These are phyloP conservation scores for Hydrochoerus hydrochaeris DNA, from an alignment of 2,113 vertebrate genomes.

Conservation along the genomic window DNA sequence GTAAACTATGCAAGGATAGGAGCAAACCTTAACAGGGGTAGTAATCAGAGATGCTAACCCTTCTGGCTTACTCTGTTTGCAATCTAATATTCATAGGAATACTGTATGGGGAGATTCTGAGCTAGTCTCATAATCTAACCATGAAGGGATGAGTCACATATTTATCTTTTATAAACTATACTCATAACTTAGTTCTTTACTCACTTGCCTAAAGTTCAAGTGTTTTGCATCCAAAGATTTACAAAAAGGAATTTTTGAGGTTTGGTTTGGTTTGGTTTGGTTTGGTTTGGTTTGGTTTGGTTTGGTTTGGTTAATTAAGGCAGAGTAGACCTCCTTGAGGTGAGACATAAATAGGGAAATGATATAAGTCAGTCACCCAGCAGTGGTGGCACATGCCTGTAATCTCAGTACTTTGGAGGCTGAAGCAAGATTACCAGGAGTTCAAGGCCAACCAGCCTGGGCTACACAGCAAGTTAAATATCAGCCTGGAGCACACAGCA, in stretches of 20 bases:
- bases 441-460: background rate
- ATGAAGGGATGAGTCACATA: slow-evolving; percentile 70
- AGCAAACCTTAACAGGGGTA: slow-evolving; percentile 49
- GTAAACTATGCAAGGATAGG: slow-evolving; percentile 75
- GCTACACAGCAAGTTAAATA: background rate
- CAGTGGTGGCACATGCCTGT: background rate
- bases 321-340: background rate
- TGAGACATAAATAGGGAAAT: background rate
- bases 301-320: background rate
- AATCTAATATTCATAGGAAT: slow-evolving; percentile 1
- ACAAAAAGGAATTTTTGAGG: slow-evolving; percentile 11
- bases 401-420: background rate
- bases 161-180: slow-evolving; percentile 66
- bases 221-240: slow-evolving; percentile 30
- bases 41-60: slow-evolving; percentile 70
- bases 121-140: slow-evolving; percentile 67
- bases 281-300: background rate
- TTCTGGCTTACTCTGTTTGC: slow-evolving; percentile 62
- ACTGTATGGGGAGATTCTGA: slow-evolving; percentile 30
- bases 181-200: slow-evolving; percentile 54
- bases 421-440: background rate
- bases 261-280: background rate
- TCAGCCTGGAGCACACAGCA: background rate
- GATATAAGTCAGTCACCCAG: background rate
- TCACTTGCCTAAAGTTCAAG: slow-evolving; percentile 35